Evolutionary conservation across 2,113 vertebrate species (phyloP).

Genomic region (Zosterops borbonicus): DNA sequence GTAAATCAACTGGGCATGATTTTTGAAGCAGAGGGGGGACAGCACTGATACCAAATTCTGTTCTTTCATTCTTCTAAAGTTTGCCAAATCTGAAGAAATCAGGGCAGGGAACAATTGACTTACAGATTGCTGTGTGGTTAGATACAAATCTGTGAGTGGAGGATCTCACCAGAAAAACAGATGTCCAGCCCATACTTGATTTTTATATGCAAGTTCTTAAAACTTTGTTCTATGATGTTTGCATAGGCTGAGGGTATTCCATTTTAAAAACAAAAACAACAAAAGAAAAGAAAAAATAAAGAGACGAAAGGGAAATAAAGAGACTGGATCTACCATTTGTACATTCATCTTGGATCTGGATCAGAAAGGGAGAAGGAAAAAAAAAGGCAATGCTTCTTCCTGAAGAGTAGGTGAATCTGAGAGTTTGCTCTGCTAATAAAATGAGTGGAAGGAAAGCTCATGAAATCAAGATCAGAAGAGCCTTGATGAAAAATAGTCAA

Average conservation of each 20-base stretch:
- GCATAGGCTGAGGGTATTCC: not conserved
- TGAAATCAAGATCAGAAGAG: not conserved
- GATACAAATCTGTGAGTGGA: not conserved
- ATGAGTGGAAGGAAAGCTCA: fast-evolving
- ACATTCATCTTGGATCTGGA: not conserved
- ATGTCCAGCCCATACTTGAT: not conserved
- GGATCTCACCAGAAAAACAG: not conserved
- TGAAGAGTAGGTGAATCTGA: fast-evolving
- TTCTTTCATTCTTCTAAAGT: not conserved
- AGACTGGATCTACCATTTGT: not conserved
- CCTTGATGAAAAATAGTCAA: not conserved
- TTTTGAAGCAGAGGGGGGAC: not conserved
- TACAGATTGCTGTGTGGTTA: not conserved
- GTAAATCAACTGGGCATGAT: not conserved
- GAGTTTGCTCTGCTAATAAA: not conserved
- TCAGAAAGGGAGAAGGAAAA: not conserved
- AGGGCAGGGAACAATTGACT: not conserved
- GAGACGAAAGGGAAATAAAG: not conserved
- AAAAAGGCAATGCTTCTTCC: not conserved
- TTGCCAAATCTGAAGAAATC: not conserved
- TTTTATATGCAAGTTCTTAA: not conserved
- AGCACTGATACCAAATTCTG: not conserved
- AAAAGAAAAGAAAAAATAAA: not conserved
- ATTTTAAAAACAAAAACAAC: not conserved
- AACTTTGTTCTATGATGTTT: not conserved